A percentile compares a stretch with the other conserved stretches of the same genome.
These are phyloP conservation scores for Lanius ludovicianus DNA, from an alignment of 2,113 vertebrate species.

Conservation along the genomic window DNA sequence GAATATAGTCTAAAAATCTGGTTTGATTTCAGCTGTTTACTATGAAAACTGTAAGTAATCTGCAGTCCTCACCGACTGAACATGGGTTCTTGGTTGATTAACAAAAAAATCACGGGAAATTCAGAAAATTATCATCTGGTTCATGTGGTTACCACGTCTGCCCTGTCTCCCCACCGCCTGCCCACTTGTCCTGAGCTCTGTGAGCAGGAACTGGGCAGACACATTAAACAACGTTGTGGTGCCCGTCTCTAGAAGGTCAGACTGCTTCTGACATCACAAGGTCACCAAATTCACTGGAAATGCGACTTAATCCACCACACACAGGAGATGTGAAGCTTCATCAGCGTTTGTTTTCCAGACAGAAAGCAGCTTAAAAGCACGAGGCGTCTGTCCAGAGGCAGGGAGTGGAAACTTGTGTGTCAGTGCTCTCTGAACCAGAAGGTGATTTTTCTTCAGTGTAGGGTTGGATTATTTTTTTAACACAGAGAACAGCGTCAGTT, in stretches of 20 bases:
- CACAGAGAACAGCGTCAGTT: neutral
- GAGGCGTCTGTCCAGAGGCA: neutral
- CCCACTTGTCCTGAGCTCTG: neutral
- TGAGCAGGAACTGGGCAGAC: neutral
- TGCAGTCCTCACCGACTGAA: neutral
- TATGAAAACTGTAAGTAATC: neutral
- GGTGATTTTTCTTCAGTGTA: neutral
- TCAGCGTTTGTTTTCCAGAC: neutral
- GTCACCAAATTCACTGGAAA: neutral
- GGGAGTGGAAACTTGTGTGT: neutral
- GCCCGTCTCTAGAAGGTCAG: neutral
- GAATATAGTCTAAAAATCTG: neutral
- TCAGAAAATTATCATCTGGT: neutral
- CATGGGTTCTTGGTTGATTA: neutral
- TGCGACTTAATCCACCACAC: neutral
- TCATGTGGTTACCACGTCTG: neutral
- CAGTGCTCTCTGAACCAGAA: neutral
- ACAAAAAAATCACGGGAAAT: neutral
- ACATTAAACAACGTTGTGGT: neutral
- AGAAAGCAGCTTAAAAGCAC: neutral
- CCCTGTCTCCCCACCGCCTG: neutral
- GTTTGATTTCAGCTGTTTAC: neutral
- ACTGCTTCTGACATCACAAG: neutral
- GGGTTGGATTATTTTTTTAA: neutral
- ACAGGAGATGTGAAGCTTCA: neutral